Conservation (phyloP, 35 echinoderm and acorn worm species). For the Holothuria glaberrima region DNA sequence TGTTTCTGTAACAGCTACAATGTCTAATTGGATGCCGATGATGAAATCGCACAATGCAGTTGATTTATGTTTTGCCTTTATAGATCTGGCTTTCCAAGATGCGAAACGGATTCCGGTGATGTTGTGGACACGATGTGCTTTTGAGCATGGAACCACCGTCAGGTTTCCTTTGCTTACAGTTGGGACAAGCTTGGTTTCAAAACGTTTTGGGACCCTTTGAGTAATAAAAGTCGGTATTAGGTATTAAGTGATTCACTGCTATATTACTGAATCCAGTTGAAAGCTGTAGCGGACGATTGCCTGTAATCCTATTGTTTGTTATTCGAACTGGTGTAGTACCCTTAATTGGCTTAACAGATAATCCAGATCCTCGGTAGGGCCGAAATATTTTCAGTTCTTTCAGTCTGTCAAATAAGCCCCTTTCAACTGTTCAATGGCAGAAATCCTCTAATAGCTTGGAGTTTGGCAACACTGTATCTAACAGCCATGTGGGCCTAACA, state of each 20-base stretch:
- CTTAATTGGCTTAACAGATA: background rate
- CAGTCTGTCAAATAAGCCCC: background rate
- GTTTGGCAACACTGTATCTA: background rate
- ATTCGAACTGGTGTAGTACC: background rate
- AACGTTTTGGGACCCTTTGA: background rate
- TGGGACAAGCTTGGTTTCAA: background rate
- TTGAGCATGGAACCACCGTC: background rate
- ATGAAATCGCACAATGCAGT: constrained; percentile 15
- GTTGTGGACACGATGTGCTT: background rate
- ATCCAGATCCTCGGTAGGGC: background rate
- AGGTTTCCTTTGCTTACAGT: background rate
- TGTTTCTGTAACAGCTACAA: constrained; percentile 15
- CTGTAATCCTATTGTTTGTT: background rate
- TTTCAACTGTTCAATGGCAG: constrained; percentile 28
- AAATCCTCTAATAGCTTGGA: constrained; percentile 37
- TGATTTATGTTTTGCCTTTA: background rate
- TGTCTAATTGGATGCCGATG: background rate
- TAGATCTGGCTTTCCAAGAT: constrained; percentile 6
- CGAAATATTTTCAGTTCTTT: background rate
- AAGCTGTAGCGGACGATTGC: background rate
- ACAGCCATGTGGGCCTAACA: no score
- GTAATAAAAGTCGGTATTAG: background rate
- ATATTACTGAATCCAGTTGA: background rate
- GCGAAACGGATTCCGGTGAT: background rate
- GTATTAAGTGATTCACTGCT: background rate